Base-by-base conservation (phyloP, 2,888 invertebrate species). In the Microchrysa polita region DNA sequence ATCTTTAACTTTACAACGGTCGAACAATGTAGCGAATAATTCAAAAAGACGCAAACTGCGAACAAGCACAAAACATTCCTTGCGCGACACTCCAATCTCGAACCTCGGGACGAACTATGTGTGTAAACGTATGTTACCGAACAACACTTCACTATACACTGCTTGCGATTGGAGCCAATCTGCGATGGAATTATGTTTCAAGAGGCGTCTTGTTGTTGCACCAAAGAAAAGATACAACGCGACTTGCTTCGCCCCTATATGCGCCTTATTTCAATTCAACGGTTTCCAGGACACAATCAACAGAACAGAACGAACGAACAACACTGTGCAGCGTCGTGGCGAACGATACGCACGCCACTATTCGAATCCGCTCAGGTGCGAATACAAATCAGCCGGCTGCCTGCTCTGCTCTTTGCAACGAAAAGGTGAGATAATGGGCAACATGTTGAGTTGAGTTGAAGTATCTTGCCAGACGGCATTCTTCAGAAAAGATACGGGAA, bases 281-380 rank as follows among this genome's bases (percentile, higher is more conserved):
- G 27, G n/a, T 34, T 34, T 7, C 27, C 27, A n/a, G 27, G n/a
- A n/a, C 27, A 34, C 4, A 34, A 5, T 34, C 27, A 34, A 34
- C 27, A 7, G 27, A 5, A 5, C 27, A 34, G 27, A 7, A 34
- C 27, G 27, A 7, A 34, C 12, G 42, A 42, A 42, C 42, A 42
- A 12, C 5, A 4, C 48, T 7, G 16, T 5, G 16, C 48, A n/a
- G 48, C 48, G 10, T n/a, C 48, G 48, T n/a, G 12, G 48, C 48
- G 27, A 34, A 34, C 27, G 48, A 48, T 48, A 48, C 48, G 48
- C 48, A 48, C 14, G 5, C n/a, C 61, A 23, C 27, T 61, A 44
- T 44, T 65, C 65, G 48, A 65, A 65, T 65, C 20, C 65, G 34
- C 65, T 65, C 65, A 65, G 65, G 65, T 65, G 65, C 65, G 44